Evolutionary conservation across 2,888 invertebrate species (phyloP), one percentile per base, ranked within the genome.

Genomic region (Campoletis raptor): DNA sequence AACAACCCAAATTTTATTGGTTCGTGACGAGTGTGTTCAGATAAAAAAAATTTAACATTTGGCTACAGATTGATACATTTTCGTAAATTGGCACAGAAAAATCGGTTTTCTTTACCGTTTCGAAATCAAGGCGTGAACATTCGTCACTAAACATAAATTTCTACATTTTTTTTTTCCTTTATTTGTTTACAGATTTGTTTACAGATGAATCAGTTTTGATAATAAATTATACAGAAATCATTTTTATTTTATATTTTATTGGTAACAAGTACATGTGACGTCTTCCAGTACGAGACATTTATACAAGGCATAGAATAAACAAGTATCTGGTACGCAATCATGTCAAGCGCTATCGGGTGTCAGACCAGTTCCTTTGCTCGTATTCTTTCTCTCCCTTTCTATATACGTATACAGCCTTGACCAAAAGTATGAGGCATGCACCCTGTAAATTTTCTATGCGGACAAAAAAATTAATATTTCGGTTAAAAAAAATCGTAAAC

Each of bases 331-430:
- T 86, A 77, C 72, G 72, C 85, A 81, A 81, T 85, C 85, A 64
- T 85, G 77, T 81, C 81, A 85, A 81, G 78, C 86, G 84, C 84
- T 86, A 86, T 86, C 86, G 86, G 84, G 83, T 86, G 84, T 86
- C 86, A 78, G 86, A 84, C 84, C 84, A 84, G 84, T 86, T 78
- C 74, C 83, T 83, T 76, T 52, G 12, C 64, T 82, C 73, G 57
- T 15, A 37, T 76, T 84, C 64, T 72, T 69, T 78, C 78, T 40
- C 52, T 66, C 42, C 52, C 69, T 37, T 72, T 78, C 52, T 64
- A 67, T 80, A 54, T 21, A 30, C 40, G 18, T 57, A 74, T 48
- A 48, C 30, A 30, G 30, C 30, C 30, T 30, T 30, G 30, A 3
- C 30, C 30, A 30, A 30, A 30, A 30, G 30, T 30, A 30, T 30